A percentile compares a stretch with the other conserved stretches of the same genome.
Conservation (phyloP, 2,888 invertebrate genomes). For the Selenia dentaria region DNA sequence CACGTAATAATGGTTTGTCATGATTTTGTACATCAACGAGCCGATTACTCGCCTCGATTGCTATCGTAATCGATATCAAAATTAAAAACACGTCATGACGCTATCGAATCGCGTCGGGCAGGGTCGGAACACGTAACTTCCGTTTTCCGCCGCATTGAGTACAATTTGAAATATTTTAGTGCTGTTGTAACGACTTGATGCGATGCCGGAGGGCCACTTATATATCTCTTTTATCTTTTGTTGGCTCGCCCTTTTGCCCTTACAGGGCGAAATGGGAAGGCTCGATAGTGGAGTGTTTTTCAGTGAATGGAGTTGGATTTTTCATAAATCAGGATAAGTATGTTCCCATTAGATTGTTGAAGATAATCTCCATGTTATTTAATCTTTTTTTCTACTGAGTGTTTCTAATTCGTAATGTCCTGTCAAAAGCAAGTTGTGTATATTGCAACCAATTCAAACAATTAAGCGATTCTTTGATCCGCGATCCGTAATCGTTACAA, state of each 20-base stretch:
- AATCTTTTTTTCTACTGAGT: too few relatives aligned
- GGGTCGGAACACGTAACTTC: constrained; percentile 69
- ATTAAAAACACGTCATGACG: constrained; percentile 52
- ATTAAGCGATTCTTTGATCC: too few relatives aligned
- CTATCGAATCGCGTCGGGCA: constrained; percentile 29
- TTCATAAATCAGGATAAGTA: constrained; percentile 1
- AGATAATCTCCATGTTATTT: too few relatives aligned
- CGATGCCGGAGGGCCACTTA: constrained; percentile 81
- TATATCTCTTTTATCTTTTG: constrained; percentile 84
- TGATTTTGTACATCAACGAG: not conserved
- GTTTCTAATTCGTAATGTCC: too few relatives aligned
- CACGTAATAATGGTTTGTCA: not conserved
- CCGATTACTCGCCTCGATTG: constrained; percentile 9
- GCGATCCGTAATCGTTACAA: too few relatives aligned
- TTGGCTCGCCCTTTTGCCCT: constrained; percentile 72
- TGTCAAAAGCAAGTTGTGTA: too few relatives aligned
- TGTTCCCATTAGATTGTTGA: not conserved
- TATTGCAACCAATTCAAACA: too few relatives aligned
- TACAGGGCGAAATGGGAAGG: constrained; percentile 58
- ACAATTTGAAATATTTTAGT: constrained; percentile 85
- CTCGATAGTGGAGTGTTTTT: constrained; percentile 63
- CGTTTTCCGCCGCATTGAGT: constrained; percentile 84
- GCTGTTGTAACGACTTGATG: constrained; percentile 84
- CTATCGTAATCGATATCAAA: constrained; percentile 49
- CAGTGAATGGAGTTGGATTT: constrained; percentile 16